Evolutionary conservation across 2,888 invertebrate genomes (phyloP).

Genomic region (Trilocha varians): DNA sequence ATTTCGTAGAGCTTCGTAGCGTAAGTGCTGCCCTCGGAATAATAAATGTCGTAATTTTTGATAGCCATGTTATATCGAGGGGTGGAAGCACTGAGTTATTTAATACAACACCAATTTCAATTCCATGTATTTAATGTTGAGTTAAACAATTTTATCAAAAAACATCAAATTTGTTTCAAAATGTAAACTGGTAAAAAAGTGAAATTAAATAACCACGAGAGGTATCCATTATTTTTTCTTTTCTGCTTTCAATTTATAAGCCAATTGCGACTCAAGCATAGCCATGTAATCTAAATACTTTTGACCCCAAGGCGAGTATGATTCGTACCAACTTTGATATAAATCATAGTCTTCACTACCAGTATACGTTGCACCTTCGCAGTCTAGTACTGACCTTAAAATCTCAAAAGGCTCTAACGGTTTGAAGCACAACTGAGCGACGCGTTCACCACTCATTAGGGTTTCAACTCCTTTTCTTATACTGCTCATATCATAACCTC

Average conservation of each 20-base stretch:
- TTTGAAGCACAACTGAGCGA: constrained; percentile 63
- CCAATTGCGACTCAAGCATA: constrained; percentile 44
- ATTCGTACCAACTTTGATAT: constrained; percentile 62
- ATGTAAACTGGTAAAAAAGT: too few relatives aligned
- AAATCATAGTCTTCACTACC: constrained; percentile 56
- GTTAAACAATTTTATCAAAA: too few relatives aligned
- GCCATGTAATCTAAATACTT: constrained; percentile 39
- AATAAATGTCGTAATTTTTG: too few relatives aligned
- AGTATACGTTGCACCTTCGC: constrained; percentile 36
- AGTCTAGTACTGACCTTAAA: constrained; percentile 48
- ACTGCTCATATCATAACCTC: constrained; percentile 67
- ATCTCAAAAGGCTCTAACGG: constrained; percentile 71
- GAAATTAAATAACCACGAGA: too few relatives aligned
- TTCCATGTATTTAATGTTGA: too few relatives aligned
- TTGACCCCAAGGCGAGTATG: constrained; percentile 42
- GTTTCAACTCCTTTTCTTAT: constrained; percentile 54
- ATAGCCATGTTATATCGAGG: too few relatives aligned
- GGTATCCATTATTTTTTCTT: constrained; percentile 36
- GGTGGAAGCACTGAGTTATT: too few relatives aligned
- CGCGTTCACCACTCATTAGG: constrained; percentile 59
- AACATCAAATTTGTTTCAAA: too few relatives aligned
- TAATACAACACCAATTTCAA: too few relatives aligned
- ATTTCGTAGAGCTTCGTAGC: neutral
- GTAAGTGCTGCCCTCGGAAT: neutral
- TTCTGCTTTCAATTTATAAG: constrained; percentile 43